Evolutionary conservation across 2,888 invertebrate species (phyloP), one percentile per base, ranked within the genome.

Genomic region (Atrina japonica): DNA sequence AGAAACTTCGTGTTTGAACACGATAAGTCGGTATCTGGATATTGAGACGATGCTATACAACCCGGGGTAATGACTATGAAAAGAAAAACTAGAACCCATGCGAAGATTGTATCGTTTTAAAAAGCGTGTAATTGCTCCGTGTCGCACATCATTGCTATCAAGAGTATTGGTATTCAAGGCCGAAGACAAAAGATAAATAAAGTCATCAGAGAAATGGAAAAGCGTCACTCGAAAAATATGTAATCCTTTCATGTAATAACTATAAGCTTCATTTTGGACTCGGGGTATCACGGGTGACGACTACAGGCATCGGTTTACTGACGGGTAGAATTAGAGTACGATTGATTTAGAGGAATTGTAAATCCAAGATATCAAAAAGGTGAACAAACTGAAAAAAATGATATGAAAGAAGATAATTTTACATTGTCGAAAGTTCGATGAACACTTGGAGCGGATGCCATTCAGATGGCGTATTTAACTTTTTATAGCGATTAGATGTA

Each of bases 161-260:
- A 35, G 23, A n/a, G n/a, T 56, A 23, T 35, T 40, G 40, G 23
- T 35, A 56, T 30, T 35, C 56, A 56, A 56, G 56, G 56, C 40
- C 56, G 56, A 40, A 56, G 56, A 56, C 40, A 56, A 56, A 56
- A 52, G 40, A 56, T 35, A 40, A 56, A 40, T 56, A 56, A 35
- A 18, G 53, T 25, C 18, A 23, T 40, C 23, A 23, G 56, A 18
- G 56, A 35, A 56, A 53, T 53, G n/a, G n/a, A 35, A 35, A 35
- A 35, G 35, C 35, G 35, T 35, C 35, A 35, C 35, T 11, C 35
- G 35, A 35, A 35, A 35, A 35, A 5, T 35, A 35, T 35, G 35
- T 35, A 35, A 35, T 35, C 35, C 35, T 35, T 5, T 35, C 35
- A 56, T 56, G 21, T 16, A 23, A 21, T 56, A 23, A 40, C 53